Evolutionary conservation across 2,888 invertebrate species (phyloP), one percentile per base, ranked within the genome.

Genomic region (Heliconius sara): DNA sequence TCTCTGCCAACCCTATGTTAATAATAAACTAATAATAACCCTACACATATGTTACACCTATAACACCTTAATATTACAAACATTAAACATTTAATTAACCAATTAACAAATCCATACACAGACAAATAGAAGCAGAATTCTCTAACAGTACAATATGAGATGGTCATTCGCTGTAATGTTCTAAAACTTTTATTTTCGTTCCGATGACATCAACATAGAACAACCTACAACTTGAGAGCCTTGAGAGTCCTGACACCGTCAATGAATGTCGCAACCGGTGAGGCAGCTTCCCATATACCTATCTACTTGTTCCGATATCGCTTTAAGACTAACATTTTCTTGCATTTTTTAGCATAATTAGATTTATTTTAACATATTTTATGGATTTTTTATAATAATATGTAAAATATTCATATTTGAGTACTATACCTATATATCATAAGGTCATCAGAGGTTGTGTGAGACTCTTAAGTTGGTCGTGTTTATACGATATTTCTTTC

Each of bases 131-230:
- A 39, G 76, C 34, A 43, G 34, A 74, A 43, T 30, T 60, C 52
- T 79, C 76, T 81, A 81, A 81, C 81, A 77, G 81, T 77, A 81
- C 66, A 78, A 63, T 72, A 27, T 67, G 30, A n/a, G 76, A 79
- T 79, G 81, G 81, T 71, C 81, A 34, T 60, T 16, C 70, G 78
- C 77, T n/a, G 34, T 67, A 52, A 75, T 81, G 77, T 76, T 81
- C 79, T 79, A 81, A 79, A 77, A 87, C 84, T 89, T 86, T 88
- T 89, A 89, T 89, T 89, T 88, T 86, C 83, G 87, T 82, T 71
- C 43, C 71, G 85, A 83, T 90, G 89, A 89, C 89, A 88, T 91
- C 89, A 89, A 74, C 84, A 82, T 74, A 79, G 76, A 68, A 16
- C 27, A 16, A 27, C 27, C 25, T 9, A 52, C 30, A 81, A 80